Evolutionary conservation across 2,113 vertebrate genomes (phyloP), one percentile per base, ranked within the genome.

Genomic region (Panthera tigris): DNA sequence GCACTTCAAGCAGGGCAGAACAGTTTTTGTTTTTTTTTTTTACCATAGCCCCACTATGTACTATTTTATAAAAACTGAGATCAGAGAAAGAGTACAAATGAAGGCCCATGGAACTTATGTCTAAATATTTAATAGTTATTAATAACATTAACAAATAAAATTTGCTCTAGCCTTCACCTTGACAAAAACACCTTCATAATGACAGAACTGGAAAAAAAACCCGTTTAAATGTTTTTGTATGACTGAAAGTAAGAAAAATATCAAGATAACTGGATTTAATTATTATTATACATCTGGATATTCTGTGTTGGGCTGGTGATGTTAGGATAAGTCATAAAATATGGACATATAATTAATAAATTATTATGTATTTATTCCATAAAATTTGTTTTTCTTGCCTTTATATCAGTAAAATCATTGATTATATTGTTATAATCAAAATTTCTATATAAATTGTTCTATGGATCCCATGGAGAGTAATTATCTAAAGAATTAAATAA

Each of bases 251-350:
- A 76, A 94, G 25, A 27, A 94, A 90, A 94, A 48, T 66, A 21
- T 87, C 48, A 74, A 71, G 18, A 74, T 15, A 82, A 66, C 19
- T 81, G 27, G 18, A 76, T 81, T 68, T 89, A 55, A 81, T 73
- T 45, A 73, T 91, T 91, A 87, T 87, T 69, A 23, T 16, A 61
- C 19, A 48, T 68, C 18, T 92, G 21, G 66, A 48, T 92, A 81
- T 48, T 82, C 66, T 57, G 7, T 85, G 29, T 19, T 91, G 19
- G 36, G 71, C n/a, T 90, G 21, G 33, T 83, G 27, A 91, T 81
- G 9, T 91, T 74, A 89, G 39, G 25, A 71, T 84, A 80, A 84
- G 89, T 84, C 61, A 93, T 69, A 93, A 96, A 76, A 66, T 86
- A 80, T 50, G 74, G n/a, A 15, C 3, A 76, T 55, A 76, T 66